These are phyloP conservation scores for Polydrusus cervinus DNA, from an alignment of 2,888 invertebrate species.

Conservation along the genomic window DNA sequence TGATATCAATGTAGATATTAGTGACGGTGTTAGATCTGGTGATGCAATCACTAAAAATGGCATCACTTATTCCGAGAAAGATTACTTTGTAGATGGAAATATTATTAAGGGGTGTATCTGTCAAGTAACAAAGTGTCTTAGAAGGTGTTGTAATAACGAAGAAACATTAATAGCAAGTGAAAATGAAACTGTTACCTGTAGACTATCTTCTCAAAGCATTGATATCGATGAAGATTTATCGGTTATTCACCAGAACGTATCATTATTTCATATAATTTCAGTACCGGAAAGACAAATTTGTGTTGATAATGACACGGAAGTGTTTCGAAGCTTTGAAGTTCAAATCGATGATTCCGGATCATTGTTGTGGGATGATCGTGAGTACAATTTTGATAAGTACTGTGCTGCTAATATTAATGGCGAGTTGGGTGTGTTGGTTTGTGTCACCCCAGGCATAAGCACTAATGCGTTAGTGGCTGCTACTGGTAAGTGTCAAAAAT, in stretches of 20 bases:
- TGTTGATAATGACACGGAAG: conserved; percentile 30
- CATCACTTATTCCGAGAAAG: conserved; percentile 50
- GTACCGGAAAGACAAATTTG: conserved; percentile 56
- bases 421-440: conserved; percentile 48
- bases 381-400: conserved; percentile 21
- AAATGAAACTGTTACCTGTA: background rate
- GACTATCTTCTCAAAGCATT: background rate
- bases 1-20: conserved; percentile 55
- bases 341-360: conserved; percentile 32
- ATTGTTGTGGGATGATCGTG: conserved; percentile 42
- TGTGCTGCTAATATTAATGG: conserved; percentile 23
- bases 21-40: conserved; percentile 54
- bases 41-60: conserved; percentile 56
- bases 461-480: background rate
- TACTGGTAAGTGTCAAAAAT: background rate
- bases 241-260: conserved; percentile 9
- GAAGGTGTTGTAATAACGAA: conserved; percentile 57
- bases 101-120: conserved; percentile 56
- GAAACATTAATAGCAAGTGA: conserved; percentile 9
- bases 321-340: conserved; percentile 36
- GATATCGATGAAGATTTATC: conserved; percentile 6
- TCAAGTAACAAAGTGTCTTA: conserved; percentile 55
- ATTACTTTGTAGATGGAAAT: conserved; percentile 50
- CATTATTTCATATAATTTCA: conserved; percentile 54
- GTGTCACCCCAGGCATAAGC: conserved; percentile 37